Conservation (phyloP, 35 echinoderm and acorn worm species). For the Lytechinus pictus region DNA sequence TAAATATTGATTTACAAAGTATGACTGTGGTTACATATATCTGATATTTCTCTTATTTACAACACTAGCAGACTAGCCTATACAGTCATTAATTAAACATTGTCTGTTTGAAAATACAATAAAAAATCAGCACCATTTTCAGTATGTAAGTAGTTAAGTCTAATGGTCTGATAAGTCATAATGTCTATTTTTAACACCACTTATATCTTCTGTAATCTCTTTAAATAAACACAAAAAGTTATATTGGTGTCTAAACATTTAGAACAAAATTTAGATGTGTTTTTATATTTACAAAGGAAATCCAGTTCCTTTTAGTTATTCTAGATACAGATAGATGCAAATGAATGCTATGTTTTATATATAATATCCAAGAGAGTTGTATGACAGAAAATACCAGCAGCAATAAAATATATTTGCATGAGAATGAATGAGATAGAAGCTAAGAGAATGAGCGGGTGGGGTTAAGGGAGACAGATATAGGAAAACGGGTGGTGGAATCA, state of each 20-base stretch:
- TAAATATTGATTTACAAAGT: too few relatives aligned
- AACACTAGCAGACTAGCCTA: background rate
- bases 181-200: background rate
- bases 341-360: background rate
- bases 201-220: background rate
- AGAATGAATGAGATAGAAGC: background rate
- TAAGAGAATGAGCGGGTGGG: background rate
- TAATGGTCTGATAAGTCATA: background rate
- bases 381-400: background rate
- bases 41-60: conserved; percentile 1
- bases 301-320: background rate
- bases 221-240: background rate
- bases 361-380: background rate
- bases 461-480: too few relatives aligned
- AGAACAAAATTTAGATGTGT: background rate
- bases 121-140: background rate
- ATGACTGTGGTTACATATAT: background rate
- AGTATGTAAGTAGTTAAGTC: background rate
- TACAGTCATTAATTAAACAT: background rate
- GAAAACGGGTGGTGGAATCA: background rate
- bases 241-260: background rate
- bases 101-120: background rate
- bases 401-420: background rate
- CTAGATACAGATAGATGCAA: background rate
- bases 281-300: background rate